phyloP scores from a whole-genome alignment of 2,113 vertebrate species.

The Alectura lathami region DNA sequence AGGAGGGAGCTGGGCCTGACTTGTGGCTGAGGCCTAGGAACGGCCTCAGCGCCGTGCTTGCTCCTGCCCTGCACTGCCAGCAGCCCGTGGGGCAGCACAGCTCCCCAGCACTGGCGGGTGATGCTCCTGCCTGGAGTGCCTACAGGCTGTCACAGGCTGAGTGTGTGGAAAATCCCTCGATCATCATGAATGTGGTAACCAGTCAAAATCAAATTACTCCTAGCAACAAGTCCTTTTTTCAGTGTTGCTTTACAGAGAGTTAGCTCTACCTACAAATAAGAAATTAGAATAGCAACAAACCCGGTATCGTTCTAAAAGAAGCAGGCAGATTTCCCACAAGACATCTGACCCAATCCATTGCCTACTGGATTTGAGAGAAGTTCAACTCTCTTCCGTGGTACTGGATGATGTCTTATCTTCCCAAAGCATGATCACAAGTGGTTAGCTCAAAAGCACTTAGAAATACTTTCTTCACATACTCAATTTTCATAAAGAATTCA shows the following conservation, averaged over 20 bases:
- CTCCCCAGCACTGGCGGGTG: neutral
- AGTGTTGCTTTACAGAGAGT: neutral
- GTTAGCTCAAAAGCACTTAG: neutral
- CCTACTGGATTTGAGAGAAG: neutral
- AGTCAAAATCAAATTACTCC: neutral
- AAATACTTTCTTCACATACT: neutral
- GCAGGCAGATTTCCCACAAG: neutral
- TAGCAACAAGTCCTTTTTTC: neutral
- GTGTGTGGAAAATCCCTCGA: neutral
- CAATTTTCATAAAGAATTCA: neutral
- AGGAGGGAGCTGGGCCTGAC: neutral
- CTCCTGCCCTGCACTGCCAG: neutral
- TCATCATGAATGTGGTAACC: neutral
- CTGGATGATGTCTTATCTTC: neutral
- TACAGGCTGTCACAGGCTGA: neutral
- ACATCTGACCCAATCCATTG: neutral
- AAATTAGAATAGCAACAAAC: neutral
- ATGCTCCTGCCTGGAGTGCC: neutral
- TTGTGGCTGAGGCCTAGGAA: neutral
- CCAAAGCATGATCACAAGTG: neutral
- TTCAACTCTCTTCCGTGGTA: neutral
- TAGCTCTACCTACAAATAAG: neutral
- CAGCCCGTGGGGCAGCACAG: rapidly evolving
- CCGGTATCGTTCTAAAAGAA: neutral
- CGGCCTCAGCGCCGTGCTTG: neutral